These are phyloP conservation scores for Euthynnus affinis DNA, from an alignment of 2,797 vertebrate species.

Conservation along the genomic window DNA sequence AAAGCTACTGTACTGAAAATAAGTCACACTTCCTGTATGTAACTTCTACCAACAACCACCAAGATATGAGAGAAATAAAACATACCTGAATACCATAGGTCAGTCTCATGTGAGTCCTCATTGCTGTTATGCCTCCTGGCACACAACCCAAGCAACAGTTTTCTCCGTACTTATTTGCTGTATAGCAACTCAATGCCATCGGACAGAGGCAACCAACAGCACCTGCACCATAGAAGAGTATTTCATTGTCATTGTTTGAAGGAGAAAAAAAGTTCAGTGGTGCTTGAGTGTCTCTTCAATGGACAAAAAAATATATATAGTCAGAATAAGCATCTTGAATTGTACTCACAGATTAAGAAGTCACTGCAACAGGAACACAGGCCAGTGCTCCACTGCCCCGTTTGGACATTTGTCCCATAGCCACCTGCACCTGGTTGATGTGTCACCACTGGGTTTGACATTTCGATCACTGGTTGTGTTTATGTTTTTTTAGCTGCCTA, in stretches of 20 bases:
- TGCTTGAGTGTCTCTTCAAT: background rate
- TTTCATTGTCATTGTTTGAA: conserved; percentile 21
- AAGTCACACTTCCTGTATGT: background rate
- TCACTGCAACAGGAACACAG: conserved; percentile 87
- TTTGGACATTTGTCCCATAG: conserved; percentile 88
- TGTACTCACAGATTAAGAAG: conserved; percentile 86
- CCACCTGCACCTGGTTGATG: conserved; percentile 80
- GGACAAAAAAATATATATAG: background rate
- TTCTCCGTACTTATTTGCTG: conserved; percentile 88
- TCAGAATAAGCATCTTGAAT: background rate
- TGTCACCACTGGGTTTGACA: conserved; percentile 86
- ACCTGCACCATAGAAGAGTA: conserved; percentile 72
- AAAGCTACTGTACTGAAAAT: conserved; percentile 19
- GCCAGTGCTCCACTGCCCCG: conserved; percentile 88
- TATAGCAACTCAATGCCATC: conserved; percentile 82
- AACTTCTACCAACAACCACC: too few relatives aligned
- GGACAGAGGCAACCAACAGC: conserved; percentile 84
- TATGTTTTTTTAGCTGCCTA: conserved; percentile 21
- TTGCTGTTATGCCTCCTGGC: conserved; percentile 86
- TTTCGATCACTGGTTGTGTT: conserved; percentile 53
- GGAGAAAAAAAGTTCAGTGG: background rate
- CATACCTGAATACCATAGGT: conserved; percentile 89
- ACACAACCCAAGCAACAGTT: conserved; percentile 82
- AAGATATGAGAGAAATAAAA: background rate
- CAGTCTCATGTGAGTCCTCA: conserved; percentile 91